Evolutionary conservation across 2,113 vertebrate species (phyloP).

Genomic region (Burhinus bistriatus): DNA sequence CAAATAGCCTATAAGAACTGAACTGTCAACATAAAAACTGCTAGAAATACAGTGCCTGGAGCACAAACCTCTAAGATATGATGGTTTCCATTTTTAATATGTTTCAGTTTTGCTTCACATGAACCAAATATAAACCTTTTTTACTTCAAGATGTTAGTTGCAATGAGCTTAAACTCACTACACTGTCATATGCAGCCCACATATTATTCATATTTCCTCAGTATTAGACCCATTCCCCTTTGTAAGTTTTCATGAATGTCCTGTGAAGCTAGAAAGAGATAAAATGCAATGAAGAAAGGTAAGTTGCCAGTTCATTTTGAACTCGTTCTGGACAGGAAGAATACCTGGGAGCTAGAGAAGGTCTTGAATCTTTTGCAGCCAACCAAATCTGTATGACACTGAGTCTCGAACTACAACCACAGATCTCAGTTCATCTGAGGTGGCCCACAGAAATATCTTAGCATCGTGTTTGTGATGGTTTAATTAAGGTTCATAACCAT

Average conservation of each 20-base stretch:
- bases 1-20: neutral
- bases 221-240: neutral
- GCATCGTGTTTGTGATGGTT: neutral
- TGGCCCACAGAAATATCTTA: neutral
- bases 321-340: neutral
- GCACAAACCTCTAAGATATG: neutral
- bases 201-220: neutral
- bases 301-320: neutral
- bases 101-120: neutral
- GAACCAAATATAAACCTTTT: neutral
- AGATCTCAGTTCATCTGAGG: neutral
- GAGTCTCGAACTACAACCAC: neutral
- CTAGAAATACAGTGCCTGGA: neutral
- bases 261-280: neutral
- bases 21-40: neutral
- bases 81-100: neutral
- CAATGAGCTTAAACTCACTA: neutral
- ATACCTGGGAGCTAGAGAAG: neutral
- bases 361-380: neutral
- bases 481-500: neutral
- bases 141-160: neutral
- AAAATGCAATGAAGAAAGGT: neutral
- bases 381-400: neutral
- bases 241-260: neutral
- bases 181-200: fast-evolving